phyloP scores from a whole-genome alignment of 2,113 vertebrate species.

The Corvus hawaiiensis region DNA sequence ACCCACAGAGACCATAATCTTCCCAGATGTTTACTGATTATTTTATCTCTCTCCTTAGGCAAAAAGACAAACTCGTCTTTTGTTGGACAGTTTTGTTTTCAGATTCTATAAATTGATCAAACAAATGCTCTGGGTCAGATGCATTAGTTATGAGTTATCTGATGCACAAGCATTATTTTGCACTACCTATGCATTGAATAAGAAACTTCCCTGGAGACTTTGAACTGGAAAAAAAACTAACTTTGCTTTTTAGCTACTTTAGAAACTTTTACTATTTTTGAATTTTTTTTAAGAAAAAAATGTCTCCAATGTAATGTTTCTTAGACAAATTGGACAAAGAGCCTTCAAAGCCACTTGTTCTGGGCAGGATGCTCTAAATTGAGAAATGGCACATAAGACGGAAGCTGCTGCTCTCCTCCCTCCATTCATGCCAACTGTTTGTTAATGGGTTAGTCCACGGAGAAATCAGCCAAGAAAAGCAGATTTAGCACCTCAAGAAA shows the following conservation, averaged over 20 bases:
- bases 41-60: background rate
- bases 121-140: background rate
- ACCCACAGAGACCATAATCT: background rate
- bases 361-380: background rate
- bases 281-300: background rate
- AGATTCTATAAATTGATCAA: background rate
- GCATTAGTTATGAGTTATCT: background rate
- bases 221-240: background rate
- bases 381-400: background rate
- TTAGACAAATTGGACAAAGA: background rate
- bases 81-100: background rate
- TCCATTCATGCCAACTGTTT: background rate
- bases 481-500: constrained; percentile 30
- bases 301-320: background rate
- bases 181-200: background rate
- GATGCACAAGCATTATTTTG: background rate
- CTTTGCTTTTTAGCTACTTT: background rate
- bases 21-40: background rate
- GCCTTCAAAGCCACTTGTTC: background rate
- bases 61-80: background rate
- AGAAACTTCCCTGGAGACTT: background rate
- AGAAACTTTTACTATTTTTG: background rate
- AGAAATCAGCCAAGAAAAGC: constrained; percentile 34
- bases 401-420: background rate
- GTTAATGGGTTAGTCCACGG: background rate